Evolutionary conservation across 1,140 invertebrate species (phyloP), one percentile per base, ranked within the genome.

Genomic region (Drosophila nannoptera): DNA sequence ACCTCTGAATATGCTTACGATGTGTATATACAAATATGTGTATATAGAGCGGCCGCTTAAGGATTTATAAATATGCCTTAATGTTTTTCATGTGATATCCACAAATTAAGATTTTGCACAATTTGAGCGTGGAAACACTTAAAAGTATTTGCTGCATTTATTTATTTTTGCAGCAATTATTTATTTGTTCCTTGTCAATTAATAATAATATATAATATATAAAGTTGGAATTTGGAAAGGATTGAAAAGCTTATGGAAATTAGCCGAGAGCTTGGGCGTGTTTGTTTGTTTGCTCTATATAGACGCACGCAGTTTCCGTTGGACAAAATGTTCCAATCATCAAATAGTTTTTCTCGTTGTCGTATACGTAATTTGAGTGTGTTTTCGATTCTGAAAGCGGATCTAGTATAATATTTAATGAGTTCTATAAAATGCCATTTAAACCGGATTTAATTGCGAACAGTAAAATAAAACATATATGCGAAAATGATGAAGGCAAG

Each of bases 401-500:
- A 40, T 42, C 0, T 31, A 35, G 38, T 14, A 12, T 38, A 38
- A 22, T 8, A 36, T 38, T 36, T 35, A 53, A 53, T 36, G 33
- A 5, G 7, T 38, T 52, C 36, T 6, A 33, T 32, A 5, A 33
- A 31, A 38, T 9, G 4, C 3, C 22, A 45, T 45, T 45, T 16
- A 2, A 49, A 6, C 3, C 22, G 12, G 16, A 45, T 45, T 56
- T 66, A 53, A 71, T 65, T 54, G 52, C 36, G 12, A 58, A 40
- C 36, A 53, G 35, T 35, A 45, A 35, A 43, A 63, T 36, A 31
- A 42, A 45, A 50, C 42, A 56, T 32, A 22, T 43, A 46, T 54
- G 50, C 46, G 12, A 56, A 69, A 64, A 36, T 55, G 68, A 69
- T 29, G 67, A 76, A 55, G 43, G 45, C 38, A 49, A 43, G 14